phyloP scores from a whole-genome alignment of 2,113 vertebrate species.

The Entomyzon cyanotis region DNA sequence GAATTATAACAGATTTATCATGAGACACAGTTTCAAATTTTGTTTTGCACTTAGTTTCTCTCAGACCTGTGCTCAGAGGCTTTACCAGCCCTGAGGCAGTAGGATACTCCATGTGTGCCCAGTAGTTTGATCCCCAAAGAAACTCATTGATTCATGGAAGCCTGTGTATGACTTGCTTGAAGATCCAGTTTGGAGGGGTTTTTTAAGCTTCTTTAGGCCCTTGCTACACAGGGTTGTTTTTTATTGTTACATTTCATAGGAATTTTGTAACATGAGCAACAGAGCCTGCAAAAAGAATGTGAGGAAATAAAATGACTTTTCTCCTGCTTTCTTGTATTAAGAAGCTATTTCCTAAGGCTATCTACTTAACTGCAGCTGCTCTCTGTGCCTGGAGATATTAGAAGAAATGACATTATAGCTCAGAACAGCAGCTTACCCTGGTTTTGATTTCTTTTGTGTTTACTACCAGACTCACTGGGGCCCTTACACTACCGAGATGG shows the following conservation, averaged over 20 bases:
- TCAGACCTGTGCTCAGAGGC: not conserved
- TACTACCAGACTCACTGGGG: not conserved
- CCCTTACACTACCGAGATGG: fast-evolving
- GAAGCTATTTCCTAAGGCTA: conserved; percentile 34
- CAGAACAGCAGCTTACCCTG: not conserved
- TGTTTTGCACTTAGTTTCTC: not conserved
- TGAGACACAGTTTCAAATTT: not conserved
- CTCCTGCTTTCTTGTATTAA: not conserved
- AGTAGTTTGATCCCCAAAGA: not conserved
- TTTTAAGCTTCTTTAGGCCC: not conserved
- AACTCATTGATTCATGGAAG: not conserved
- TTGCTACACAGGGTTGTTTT: not conserved
- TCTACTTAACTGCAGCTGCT: conserved; percentile 23
- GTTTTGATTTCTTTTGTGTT: not conserved
- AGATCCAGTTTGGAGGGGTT: fast-evolving
- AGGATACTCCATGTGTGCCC: not conserved
- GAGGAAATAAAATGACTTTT: conserved; percentile 7
- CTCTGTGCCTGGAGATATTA: not conserved
- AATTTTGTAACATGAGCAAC: not conserved
- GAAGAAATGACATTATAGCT: not conserved
- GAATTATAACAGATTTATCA: not conserved
- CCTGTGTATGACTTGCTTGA: not conserved
- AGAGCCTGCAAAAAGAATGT: not conserved
- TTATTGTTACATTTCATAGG: not conserved
- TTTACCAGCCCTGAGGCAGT: not conserved